Evolutionary conservation across 2,797 vertebrate species (phyloP), one percentile per base, ranked within the genome.

Genomic region (Hippoglossus hippoglossus): DNA sequence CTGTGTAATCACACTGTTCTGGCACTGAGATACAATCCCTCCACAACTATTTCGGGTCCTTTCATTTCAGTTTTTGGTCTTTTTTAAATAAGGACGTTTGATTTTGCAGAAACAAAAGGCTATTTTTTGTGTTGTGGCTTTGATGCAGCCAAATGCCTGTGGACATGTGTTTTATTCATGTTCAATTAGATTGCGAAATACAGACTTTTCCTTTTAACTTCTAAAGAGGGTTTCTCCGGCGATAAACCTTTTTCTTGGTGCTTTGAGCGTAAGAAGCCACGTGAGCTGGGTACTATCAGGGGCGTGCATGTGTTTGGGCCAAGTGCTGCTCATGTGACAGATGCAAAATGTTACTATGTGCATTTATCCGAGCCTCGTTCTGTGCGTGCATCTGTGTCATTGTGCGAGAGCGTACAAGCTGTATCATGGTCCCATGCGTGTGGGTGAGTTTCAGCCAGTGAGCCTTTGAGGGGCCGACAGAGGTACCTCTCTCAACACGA

Each of bases 391-490:
- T 67, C 63, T 71, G 67, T 6, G 21, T 66, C 63, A 53, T 61
- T 67, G 72, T 18, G 64, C 9, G 10, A 24, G 53, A 50, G 58
- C 71, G 71, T 56, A 36, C 71, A 60, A 75, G 53, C 49, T 65
- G 50, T 47, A 39, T 80, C 63, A 2, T 34, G 31, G 65, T 75
- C 56, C 34, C 63, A 31, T 52, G 70, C 39, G 46, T 19, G 71
- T 49, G 60, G 77, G 28, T 41, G 67, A 60, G 54, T 67, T 60
- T 89, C 64, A 81, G 75, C 84, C 75, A 63, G 75, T 21, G 74
- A 78, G 85, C 79, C 88, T 93, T 93, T 93, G 93, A 94, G 88
- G 83, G 86, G 74, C 92, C 87, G 91, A 94, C 89, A 58, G 81
- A 79, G 89, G 79, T 89, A 81, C 79, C 83, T 91, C 87, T 89